phyloP scores from a whole-genome alignment of 2,113 vertebrate genomes.

The Sinocyclocheilus anshuiensis region DNA sequence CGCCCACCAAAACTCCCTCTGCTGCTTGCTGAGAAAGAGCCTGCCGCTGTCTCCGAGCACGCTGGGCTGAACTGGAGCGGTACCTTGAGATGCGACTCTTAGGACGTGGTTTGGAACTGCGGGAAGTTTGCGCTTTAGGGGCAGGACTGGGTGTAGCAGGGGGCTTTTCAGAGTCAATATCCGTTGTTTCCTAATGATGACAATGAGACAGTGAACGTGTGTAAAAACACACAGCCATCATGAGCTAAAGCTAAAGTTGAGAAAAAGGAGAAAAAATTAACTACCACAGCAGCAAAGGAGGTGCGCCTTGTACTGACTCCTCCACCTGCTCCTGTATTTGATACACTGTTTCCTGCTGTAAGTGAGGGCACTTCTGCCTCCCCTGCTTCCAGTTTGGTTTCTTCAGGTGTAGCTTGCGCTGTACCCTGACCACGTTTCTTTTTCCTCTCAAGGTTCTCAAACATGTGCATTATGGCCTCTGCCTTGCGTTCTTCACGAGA shows the following conservation, averaged over 20 bases:
- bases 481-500: slow-evolving; percentile 83
- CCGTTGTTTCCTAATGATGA: slow-evolving; percentile 37
- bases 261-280: background rate
- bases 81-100: slow-evolving; percentile 96
- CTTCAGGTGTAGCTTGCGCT: slow-evolving; percentile 72
- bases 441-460: slow-evolving; percentile 86
- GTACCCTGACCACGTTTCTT: slow-evolving; percentile 82
- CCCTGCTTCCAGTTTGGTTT: slow-evolving; percentile 79
- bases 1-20: slow-evolving; percentile 68
- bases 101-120: slow-evolving; percentile 87
- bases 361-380: slow-evolving; percentile 78
- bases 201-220: background rate
- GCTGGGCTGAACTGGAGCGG: slow-evolving; percentile 93
- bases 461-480: slow-evolving; percentile 83
- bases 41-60: slow-evolving; percentile 91
- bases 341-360: slow-evolving; percentile 56
- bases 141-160: slow-evolving; percentile 76
- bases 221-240: background rate
- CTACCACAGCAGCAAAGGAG: slow-evolving; percentile 77
- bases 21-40: slow-evolving; percentile 82
- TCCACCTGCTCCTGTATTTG: slow-evolving; percentile 64
- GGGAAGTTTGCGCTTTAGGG: slow-evolving; percentile 83
- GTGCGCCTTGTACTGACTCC: slow-evolving; percentile 91
- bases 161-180: slow-evolving; percentile 78
- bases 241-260: too few relatives aligned